Conservation (phyloP, 2,797 vertebrate genomes). For the Anguilla pacifica region DNA sequence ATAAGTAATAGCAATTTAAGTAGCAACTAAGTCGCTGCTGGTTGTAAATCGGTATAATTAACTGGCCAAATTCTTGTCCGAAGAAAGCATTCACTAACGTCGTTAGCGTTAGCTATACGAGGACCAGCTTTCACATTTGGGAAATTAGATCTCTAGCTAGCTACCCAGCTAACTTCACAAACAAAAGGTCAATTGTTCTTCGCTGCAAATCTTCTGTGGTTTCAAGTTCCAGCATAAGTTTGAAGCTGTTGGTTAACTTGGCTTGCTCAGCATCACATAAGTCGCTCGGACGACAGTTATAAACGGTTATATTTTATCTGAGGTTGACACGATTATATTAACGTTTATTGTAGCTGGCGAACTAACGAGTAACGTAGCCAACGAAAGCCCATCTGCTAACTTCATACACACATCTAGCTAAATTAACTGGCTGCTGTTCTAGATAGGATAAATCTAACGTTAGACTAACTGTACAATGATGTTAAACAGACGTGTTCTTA, state of each 20-base stretch:
- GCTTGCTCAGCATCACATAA: not conserved
- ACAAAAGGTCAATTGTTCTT: conserved; percentile 22
- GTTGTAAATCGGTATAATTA: not conserved
- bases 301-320: not conserved
- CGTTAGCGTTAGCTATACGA: not conserved
- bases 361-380: not conserved
- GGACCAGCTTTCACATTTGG: not conserved
- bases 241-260: not conserved
- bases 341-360: not conserved
- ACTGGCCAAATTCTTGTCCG: not conserved
- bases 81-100: not conserved
- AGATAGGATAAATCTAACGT: not conserved
- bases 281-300: not conserved
- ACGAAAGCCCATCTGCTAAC: not conserved
- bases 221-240: conserved; percentile 21
- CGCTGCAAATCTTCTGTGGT: not conserved
- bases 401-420: not conserved
- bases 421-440: not conserved
- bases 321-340: not conserved
- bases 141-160: not conserved
- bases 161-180: not conserved
- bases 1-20: not conserved
- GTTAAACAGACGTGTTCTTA: conserved; percentile 35
- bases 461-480: not conserved
- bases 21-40: not conserved